A percentile compares a stretch with the other conserved stretches of the same genome.
These are phyloP conservation scores for Muschampia plurimacula DNA, from an alignment of 2,888 invertebrate species.

Conservation along the genomic window DNA sequence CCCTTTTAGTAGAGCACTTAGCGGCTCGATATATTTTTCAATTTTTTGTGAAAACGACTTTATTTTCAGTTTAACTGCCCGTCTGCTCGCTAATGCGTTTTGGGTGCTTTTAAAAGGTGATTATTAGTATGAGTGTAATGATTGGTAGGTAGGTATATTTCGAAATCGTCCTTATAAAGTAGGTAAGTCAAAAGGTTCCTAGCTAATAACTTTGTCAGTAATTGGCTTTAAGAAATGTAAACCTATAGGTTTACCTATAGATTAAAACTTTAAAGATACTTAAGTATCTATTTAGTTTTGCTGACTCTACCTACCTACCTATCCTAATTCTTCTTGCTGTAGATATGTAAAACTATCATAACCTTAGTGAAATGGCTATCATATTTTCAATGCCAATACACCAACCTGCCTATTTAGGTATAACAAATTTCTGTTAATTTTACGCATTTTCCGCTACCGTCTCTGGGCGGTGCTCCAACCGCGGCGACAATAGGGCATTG, in stretches of 20 bases:
- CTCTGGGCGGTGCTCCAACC: conserved; percentile 65
- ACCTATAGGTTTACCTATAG: too few species aligned
- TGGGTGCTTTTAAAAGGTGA: conserved; percentile 27
- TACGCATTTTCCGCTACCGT: conserved; percentile 20
- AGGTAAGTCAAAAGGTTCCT: neutral
- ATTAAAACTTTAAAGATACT: too few species aligned
- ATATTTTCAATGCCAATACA: neutral
- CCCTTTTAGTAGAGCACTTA: conserved; percentile 71
- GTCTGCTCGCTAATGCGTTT: conserved; percentile 29
- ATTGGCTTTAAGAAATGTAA: neutral
- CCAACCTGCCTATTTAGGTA: neutral
- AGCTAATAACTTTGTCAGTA: neutral
- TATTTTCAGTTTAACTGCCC: conserved; percentile 26
- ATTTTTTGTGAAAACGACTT: conserved; percentile 32
- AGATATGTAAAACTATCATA: too few species aligned
- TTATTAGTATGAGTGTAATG: conserved; percentile 20
- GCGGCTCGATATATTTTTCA: conserved; percentile 61
- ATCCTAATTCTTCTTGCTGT: too few species aligned
- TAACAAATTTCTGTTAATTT: conserved; percentile 5
- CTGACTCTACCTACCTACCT: too few species aligned
- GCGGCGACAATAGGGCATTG: conserved; percentile 82
- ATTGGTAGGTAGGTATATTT: neutral
- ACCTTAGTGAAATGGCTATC: too few species aligned
- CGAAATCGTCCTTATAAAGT: neutral
- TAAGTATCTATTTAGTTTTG: neutral